phyloP scores from a whole-genome alignment of 2,888 invertebrate genomes.

The Dorcus parallelipipedus region DNA sequence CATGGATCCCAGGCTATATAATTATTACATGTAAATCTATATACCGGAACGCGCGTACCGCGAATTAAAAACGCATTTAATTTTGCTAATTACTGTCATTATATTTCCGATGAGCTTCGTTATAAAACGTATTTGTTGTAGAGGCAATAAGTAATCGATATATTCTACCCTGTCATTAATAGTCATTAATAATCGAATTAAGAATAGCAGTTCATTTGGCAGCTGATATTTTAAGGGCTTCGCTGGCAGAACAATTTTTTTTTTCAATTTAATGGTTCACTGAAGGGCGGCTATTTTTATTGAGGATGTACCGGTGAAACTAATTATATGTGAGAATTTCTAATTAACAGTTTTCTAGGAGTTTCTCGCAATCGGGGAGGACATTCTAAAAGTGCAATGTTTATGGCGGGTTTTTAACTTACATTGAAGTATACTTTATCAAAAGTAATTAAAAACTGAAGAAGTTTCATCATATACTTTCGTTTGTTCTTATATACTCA shows the following conservation, averaged over 20 bases:
- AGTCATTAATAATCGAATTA: slow-evolving; percentile 19
- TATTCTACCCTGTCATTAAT: slow-evolving; percentile 20
- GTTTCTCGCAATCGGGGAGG: too few relatives aligned
- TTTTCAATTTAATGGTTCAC: slow-evolving; percentile 15
- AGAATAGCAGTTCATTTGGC: slow-evolving; percentile 13
- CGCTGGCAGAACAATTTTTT: slow-evolving; percentile 1
- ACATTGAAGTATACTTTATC: too few relatives aligned
- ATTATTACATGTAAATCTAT: not conserved
- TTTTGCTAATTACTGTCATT: slow-evolving; percentile 13
- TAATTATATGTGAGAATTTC: too few relatives aligned
- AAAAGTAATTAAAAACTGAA: too few relatives aligned
- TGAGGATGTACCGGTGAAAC: not conserved
- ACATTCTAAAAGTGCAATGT: too few relatives aligned
- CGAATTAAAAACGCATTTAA: slow-evolving; percentile 6
- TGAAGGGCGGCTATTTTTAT: slow-evolving; percentile 12
- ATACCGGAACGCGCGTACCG: not conserved
- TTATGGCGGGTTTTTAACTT: too few relatives aligned
- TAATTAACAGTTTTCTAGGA: too few relatives aligned
- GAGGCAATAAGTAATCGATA: slow-evolving; percentile 18
- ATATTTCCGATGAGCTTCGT: slow-evolving; percentile 15
- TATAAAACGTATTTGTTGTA: slow-evolving; percentile 6
- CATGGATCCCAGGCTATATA: not conserved
- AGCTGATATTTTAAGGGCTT: slow-evolving; percentile 15
- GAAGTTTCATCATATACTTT: too few relatives aligned
- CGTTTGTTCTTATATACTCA: too few relatives aligned